A percentile compares a stretch with the other conserved stretches of the same genome.
phyloP scores from a whole-genome alignment of 2,797 vertebrate species.

The Chaetodon trifasciatus region DNA sequence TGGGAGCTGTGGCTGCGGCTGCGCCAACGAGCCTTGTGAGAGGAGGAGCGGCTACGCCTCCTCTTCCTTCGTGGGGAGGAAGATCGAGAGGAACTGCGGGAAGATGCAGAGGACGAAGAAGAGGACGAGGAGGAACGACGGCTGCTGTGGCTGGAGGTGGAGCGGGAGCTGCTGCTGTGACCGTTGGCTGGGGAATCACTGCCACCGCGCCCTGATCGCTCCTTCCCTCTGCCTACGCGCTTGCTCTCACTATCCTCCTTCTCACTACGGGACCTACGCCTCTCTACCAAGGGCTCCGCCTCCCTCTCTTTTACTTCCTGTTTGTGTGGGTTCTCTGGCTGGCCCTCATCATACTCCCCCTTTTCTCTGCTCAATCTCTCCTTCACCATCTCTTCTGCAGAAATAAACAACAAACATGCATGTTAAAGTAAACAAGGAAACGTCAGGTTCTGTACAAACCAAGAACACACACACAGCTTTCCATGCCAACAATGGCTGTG shows the following conservation, averaged over 20 bases:
- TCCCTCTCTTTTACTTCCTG: constrained; percentile 93
- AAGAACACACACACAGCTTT: neutral
- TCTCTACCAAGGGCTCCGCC: constrained; percentile 89
- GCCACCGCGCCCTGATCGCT: constrained; percentile 85
- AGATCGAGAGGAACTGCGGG: constrained; percentile 92
- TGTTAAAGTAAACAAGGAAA: constrained; percentile 3
- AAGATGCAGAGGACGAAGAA: constrained; percentile 92
- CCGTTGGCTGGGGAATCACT: constrained; percentile 90
- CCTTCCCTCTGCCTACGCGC: constrained; percentile 89
- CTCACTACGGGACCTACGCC: constrained; percentile 93
- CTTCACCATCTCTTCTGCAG: constrained; percentile 91
- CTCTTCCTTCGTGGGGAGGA: constrained; percentile 94
- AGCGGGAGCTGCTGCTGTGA: constrained; percentile 92
- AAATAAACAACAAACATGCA: constrained; percentile 33
- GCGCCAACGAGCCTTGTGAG: constrained; percentile 88
- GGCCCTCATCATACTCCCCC: constrained; percentile 91
- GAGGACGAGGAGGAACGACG: constrained; percentile 92
- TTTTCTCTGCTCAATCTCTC: constrained; percentile 93
- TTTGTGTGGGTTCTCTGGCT: constrained; percentile 88
- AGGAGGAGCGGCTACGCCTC: constrained; percentile 91
- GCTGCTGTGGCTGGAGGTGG: constrained; percentile 91
- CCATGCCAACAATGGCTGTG: neutral
- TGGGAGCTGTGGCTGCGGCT: constrained; percentile 94
- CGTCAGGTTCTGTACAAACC: neutral
- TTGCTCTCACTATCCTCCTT: constrained; percentile 89